These are phyloP conservation scores for Lagopus leucura DNA, from an alignment of 2,113 vertebrate species.

Conservation along the genomic window DNA sequence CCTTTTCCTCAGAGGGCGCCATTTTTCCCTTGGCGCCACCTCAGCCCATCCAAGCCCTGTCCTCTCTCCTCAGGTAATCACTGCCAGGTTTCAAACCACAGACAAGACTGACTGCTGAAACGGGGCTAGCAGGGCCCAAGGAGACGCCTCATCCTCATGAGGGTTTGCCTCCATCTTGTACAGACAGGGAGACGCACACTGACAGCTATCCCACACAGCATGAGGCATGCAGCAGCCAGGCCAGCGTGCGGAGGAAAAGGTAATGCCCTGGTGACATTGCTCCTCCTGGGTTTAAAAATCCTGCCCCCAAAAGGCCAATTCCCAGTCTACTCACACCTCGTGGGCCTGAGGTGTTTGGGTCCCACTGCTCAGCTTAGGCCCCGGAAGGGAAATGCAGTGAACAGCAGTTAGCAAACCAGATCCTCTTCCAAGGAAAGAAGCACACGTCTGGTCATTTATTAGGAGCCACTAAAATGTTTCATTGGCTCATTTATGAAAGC, in stretches of 20 bases:
- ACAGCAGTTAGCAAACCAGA: not conserved
- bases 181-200: rapidly evolving
- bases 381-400: rapidly evolving
- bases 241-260: rapidly evolving
- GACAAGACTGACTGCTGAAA: not conserved
- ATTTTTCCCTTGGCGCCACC: not conserved
- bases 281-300: not conserved
- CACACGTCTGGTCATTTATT: not conserved
- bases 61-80: not conserved
- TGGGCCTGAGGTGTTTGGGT: not conserved
- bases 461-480: not conserved
- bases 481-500: not conserved
- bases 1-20: not conserved
- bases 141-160: not conserved
- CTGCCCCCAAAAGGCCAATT: not conserved
- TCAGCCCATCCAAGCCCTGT: too few species aligned
- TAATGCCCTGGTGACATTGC: not conserved
- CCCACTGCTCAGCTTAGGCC: not conserved
- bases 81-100: not conserved
- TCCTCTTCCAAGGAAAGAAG: not conserved
- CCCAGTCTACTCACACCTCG: rapidly evolving
- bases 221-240: not conserved
- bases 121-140: rapidly evolving
- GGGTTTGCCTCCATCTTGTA: not conserved
- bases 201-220: rapidly evolving